These are phyloP conservation scores for Triops longicaudatus DNA, from an alignment of 1,140 invertebrate genomes.

Conservation along the genomic window DNA sequence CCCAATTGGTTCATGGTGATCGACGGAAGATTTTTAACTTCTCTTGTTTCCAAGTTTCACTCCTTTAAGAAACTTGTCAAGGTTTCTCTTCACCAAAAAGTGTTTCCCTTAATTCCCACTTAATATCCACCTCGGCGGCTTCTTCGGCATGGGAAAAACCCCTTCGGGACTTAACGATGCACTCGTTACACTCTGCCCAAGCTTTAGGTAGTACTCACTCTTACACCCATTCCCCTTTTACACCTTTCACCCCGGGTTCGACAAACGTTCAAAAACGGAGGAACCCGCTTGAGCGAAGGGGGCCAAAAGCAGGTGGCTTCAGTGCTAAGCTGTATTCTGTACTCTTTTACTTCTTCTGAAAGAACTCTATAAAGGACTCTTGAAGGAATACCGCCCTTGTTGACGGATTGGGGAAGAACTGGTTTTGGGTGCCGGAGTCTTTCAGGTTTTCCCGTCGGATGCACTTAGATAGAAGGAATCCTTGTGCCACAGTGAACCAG, in stretches of 20 bases:
- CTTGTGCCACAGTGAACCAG: not conserved
- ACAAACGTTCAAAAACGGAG: no score
- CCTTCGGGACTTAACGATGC: not conserved
- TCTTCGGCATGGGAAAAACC: not conserved
- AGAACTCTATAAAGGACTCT: no score
- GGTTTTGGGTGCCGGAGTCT: not conserved
- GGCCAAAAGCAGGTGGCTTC: no score
- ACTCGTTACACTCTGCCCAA: not conserved
- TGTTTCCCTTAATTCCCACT: not conserved
- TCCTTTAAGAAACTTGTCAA: not conserved
- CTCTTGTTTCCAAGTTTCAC: not conserved
- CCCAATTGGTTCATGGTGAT: slow-evolving; percentile 71
- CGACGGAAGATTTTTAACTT: slow-evolving; percentile 15
- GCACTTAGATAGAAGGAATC: not conserved
- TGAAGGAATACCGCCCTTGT: no score
- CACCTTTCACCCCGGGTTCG: no score
- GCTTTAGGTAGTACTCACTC: no score
- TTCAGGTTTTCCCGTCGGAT: slow-evolving; percentile 1
- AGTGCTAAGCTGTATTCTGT: no score
- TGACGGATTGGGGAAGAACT: no score
- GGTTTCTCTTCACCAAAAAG: not conserved
- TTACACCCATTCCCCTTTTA: no score
- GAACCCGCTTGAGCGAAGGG: no score
- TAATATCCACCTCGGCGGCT: slow-evolving; percentile 10
- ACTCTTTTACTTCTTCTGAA: no score